Evolutionary conservation across 2,888 invertebrate species (phyloP).

Genomic region (Branchipolynoe longqiensis): DNA sequence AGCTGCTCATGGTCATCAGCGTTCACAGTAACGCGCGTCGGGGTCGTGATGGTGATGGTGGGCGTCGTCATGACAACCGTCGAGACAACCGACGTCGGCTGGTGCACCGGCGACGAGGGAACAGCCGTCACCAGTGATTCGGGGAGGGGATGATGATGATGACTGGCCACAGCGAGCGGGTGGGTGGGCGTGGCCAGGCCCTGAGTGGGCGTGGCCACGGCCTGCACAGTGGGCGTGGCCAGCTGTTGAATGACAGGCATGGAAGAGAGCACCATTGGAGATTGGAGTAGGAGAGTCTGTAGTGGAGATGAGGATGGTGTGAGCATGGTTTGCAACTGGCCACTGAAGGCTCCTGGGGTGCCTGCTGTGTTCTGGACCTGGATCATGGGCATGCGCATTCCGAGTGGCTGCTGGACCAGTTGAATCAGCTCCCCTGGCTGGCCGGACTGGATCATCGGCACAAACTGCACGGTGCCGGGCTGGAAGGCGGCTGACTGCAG

Average conservation of each 20-base stretch:
- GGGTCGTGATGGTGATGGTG: constrained; percentile 49
- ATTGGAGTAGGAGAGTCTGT: constrained; percentile 38
- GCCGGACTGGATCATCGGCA: constrained; percentile 18
- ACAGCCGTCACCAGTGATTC: no score
- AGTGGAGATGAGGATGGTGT: constrained; percentile 14
- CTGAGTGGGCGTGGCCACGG: not conserved
- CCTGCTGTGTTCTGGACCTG: not conserved
- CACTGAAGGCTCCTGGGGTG: constrained; percentile 10
- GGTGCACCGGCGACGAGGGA: no score
- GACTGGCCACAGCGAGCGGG: no score
- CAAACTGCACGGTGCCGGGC: constrained; percentile 38
- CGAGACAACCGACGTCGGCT: not conserved
- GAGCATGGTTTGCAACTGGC: constrained; percentile 17
- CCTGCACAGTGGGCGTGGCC: not conserved
- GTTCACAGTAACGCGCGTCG: constrained; percentile 25
- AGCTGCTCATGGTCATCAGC: not conserved
- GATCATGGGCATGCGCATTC: constrained; percentile 17
- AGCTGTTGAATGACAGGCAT: constrained; percentile 18
- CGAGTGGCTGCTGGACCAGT: constrained; percentile 5
- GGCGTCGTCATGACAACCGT: constrained; percentile 12
- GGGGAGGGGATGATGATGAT: not conserved
- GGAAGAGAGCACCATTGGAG: constrained; percentile 23
- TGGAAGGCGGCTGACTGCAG: constrained; percentile 14
- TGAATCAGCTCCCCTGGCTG: not conserved
- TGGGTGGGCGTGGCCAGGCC: no score